Percentiles rank a stretch among this genome's conserved stretches.
Conservation (phyloP, 2,888 invertebrate genomes). For the Nudaria mundana region DNA sequence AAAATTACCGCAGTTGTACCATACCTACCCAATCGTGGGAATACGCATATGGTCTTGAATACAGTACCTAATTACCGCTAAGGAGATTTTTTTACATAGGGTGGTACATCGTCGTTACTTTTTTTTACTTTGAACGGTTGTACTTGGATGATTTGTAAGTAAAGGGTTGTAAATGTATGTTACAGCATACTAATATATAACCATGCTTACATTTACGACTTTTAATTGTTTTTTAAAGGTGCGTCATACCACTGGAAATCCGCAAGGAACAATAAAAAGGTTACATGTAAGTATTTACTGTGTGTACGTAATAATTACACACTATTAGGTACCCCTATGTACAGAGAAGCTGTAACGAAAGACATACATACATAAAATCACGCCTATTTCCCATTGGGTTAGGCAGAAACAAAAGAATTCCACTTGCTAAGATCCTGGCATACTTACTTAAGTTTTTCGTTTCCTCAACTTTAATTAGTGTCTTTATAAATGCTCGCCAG, state of each 20-base stretch:
- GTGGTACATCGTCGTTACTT: conserved; percentile 4
- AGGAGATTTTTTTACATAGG: conserved; percentile 14
- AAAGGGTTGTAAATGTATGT: not conserved
- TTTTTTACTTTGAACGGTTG: conserved; percentile 4
- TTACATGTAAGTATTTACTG: no score
- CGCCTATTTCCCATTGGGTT: no score
- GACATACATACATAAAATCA: no score
- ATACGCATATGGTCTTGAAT: conserved; percentile 16
- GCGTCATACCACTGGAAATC: not conserved
- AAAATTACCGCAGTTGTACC: not conserved
- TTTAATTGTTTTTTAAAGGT: not conserved
- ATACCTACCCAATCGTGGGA: conserved; percentile 20
- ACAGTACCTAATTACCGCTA: conserved; percentile 18
- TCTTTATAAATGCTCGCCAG: no score
- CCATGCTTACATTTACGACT: not conserved
- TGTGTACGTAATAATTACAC: no score
- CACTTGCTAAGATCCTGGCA: no score
- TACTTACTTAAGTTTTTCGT: no score
- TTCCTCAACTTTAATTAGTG: no score
- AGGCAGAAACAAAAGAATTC: no score
- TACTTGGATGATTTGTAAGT: not conserved
- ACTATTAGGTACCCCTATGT: no score
- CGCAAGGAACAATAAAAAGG: no score
- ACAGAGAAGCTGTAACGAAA: no score
- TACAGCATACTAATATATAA: not conserved